Conservation (phyloP, 2,888 invertebrate genomes). For the Cephus spinipes region DNA sequence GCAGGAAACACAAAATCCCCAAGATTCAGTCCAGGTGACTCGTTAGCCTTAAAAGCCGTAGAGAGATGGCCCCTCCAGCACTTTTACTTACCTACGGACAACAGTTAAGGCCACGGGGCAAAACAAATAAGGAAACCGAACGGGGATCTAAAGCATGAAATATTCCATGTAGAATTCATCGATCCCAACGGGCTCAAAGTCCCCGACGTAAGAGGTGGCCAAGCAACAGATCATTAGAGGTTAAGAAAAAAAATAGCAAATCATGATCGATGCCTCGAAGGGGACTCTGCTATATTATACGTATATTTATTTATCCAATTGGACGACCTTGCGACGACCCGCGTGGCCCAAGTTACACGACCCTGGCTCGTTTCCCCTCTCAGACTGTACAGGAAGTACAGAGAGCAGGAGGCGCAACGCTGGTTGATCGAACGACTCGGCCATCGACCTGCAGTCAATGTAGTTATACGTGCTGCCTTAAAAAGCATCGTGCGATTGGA, state of each 20-base stretch:
- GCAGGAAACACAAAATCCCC: neutral
- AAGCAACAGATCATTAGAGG: neutral
- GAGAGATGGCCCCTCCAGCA: neutral
- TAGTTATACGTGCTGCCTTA: neutral
- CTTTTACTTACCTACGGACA: no score
- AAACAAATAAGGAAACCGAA: neutral
- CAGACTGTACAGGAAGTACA: neutral
- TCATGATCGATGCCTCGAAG: neutral
- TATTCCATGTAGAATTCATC: neutral
- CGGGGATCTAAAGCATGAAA: neutral
- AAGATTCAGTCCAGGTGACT: neutral
- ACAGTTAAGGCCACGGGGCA: neutral
- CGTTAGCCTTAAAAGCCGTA: neutral
- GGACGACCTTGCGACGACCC: neutral
- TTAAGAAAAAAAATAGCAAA: neutral
- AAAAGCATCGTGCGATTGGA: neutral
- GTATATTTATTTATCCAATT: neutral
- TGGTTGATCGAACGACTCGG: neutral
- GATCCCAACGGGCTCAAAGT: neutral
- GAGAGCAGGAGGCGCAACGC: neutral
- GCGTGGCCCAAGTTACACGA: neutral
- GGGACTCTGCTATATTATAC: neutral
- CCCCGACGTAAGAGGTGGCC: neutral
- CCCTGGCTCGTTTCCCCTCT: neutral
- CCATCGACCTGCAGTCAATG: neutral